Conservation (phyloP, 2,888 invertebrate species). For the Cylindroiulus punctatus region DNA sequence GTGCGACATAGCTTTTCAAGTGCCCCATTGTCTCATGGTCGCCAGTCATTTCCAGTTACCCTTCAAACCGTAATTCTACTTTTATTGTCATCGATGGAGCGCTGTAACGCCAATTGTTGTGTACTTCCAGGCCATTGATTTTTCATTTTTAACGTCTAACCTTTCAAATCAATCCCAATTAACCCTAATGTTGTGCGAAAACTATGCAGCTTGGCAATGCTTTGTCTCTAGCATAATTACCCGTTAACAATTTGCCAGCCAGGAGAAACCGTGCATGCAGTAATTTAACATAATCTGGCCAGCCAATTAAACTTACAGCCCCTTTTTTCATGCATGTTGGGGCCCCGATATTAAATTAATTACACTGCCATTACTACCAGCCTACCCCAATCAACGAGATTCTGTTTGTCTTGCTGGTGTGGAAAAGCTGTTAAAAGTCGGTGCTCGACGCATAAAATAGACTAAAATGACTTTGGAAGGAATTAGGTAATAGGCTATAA, state of each 20-base stretch:
- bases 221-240: background rate
- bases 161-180: conserved; percentile 34
- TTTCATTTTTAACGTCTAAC: conserved; percentile 23
- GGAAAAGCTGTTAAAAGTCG: too few relatives aligned
- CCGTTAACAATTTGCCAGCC: conserved; percentile 2
- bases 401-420: too few relatives aligned
- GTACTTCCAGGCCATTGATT: background rate
- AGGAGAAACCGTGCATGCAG: background rate
- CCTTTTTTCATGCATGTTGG: background rate
- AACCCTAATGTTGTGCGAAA: conserved; percentile 22
- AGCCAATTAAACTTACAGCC: background rate
- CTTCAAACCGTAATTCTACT: background rate
- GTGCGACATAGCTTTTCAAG: background rate
- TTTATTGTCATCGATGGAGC: background rate
- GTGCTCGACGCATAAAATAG: too few relatives aligned
- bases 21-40: background rate
- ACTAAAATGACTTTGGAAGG: too few relatives aligned
- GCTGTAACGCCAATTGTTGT: background rate
- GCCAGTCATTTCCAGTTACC: background rate
- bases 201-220: background rate
- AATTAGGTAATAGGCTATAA: too few relatives aligned
- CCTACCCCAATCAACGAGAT: background rate
- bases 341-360: background rate
- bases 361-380: background rate
- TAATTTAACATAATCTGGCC: conserved; percentile 4